phyloP scores from a whole-genome alignment of 2,888 invertebrate genomes.

The Piscicola geometra region DNA sequence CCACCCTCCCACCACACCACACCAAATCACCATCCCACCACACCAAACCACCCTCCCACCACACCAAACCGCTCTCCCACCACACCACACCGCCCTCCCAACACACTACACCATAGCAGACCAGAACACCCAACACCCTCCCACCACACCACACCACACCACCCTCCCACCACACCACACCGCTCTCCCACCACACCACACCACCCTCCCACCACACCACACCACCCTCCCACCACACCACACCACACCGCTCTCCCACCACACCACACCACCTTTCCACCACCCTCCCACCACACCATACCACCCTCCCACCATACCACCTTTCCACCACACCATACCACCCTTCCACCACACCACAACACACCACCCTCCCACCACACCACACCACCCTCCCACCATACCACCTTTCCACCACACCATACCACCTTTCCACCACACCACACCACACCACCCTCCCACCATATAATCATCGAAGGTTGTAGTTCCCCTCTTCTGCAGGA shows the following conservation, averaged over 20 bases:
- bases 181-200: too few relatives aligned
- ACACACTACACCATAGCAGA: not conserved
- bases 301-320: too few relatives aligned
- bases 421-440: conserved; percentile 51
- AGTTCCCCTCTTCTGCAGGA: conserved; percentile 84
- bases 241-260: too few relatives aligned
- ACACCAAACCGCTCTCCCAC: not conserved
- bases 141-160: conserved; percentile 50
- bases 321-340: too few relatives aligned
- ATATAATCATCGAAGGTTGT: conserved; percentile 60
- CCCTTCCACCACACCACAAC: not conserved
- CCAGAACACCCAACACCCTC: conserved; percentile 47
- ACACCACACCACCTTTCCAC: too few relatives aligned
- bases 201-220: too few relatives aligned
- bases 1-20: too few relatives aligned
- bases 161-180: too few relatives aligned
- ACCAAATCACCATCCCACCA: not conserved
- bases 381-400: not conserved
- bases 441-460: conserved; percentile 50
- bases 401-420: not conserved
- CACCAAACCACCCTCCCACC: not conserved
- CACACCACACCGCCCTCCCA: too few relatives aligned
- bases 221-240: too few relatives aligned
- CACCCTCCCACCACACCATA: too few relatives aligned
- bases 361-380: not conserved